These are phyloP conservation scores for Ennomos fuscantarius DNA, from an alignment of 2,888 invertebrate genomes.

Conservation along the genomic window DNA sequence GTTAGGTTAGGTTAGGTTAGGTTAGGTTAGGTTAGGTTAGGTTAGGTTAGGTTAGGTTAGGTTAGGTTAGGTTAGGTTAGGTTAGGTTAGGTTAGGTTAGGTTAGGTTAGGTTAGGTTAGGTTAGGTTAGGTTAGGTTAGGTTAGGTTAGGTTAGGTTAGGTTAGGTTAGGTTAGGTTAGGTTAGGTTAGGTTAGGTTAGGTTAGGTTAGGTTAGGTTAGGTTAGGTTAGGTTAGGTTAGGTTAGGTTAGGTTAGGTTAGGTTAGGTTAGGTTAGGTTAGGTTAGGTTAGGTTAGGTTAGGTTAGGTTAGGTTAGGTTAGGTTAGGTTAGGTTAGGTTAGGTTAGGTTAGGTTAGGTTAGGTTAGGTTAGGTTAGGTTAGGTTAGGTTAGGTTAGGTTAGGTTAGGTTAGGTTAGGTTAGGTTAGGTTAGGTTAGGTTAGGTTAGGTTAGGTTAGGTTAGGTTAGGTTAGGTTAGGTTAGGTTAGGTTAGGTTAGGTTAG, in stretches of 20 bases:
- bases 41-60: neutral
- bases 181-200: too few species aligned
- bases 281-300: constrained; percentile 30
- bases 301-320: neutral
- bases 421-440: constrained; percentile 28
- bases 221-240: constrained; percentile 32
- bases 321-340: neutral
- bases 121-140: too few species aligned
- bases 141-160: constrained; percentile 26
- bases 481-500: constrained; percentile 32
- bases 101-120: constrained; percentile 17
- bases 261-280: constrained; percentile 16
- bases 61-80: neutral
- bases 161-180: constrained; percentile 28
- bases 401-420: constrained; percentile 26
- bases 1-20: constrained; percentile 16
- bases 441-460: too few species aligned
- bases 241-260: too few species aligned
- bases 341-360: constrained; percentile 31
- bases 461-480: constrained; percentile 22
- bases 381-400: too few species aligned
- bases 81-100: constrained; percentile 31
- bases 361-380: constrained; percentile 17
- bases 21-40: constrained; percentile 30
- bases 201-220: constrained; percentile 22